Conservation (phyloP, 23 tunicate genomes). For the Oikopleura dioica region DNA sequence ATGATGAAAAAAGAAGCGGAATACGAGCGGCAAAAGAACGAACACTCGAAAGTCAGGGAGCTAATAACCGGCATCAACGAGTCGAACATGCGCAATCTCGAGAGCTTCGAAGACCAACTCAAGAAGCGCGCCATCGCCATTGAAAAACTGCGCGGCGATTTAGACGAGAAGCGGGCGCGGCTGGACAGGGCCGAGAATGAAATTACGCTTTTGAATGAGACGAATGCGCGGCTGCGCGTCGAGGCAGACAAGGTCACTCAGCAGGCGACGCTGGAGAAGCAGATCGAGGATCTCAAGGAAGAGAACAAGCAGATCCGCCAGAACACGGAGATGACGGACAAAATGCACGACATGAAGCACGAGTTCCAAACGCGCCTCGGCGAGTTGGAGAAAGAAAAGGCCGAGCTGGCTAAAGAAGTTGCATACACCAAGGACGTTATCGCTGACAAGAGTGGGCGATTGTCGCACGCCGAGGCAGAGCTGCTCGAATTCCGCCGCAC, state of each 20-base stretch:
- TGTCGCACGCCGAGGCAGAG: background rate
- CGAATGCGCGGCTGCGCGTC: background rate
- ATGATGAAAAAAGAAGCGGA: background rate
- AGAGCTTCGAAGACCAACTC: background rate
- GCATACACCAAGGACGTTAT: background rate
- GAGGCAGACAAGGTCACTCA: background rate
- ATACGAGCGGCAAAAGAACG: background rate
- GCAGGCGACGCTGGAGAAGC: background rate
- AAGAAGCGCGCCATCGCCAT: background rate
- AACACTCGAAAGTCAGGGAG: background rate
- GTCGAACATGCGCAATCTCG: background rate
- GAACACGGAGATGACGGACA: too few species aligned
- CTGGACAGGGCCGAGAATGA: slow-evolving; percentile 5
- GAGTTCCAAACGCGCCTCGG: background rate
- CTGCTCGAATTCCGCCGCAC: background rate
- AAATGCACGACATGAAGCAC: background rate
- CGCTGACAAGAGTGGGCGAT: background rate
- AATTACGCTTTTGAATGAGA: background rate
- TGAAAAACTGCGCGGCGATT: background rate
- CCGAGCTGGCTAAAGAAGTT: background rate
- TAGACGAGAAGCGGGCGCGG: background rate
- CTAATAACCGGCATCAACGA: background rate
- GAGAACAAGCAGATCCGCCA: too few species aligned
- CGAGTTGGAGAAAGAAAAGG: background rate
- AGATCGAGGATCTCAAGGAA: background rate